Evolutionary conservation across 2,797 vertebrate genomes (phyloP), one percentile per base, ranked within the genome.

Genomic region (Sebastes steindachneri): DNA sequence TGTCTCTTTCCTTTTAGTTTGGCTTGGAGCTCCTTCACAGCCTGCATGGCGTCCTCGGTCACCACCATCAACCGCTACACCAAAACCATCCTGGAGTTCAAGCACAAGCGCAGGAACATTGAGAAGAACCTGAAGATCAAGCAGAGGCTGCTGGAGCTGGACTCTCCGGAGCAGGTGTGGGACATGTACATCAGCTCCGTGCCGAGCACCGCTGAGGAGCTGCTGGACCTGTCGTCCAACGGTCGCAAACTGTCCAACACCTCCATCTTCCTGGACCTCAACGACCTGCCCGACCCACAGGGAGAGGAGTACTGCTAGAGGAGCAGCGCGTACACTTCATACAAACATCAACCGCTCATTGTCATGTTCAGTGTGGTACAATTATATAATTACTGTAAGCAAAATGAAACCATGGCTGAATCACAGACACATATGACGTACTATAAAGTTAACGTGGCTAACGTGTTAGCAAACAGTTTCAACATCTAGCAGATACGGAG

Each of bases 21-120:
- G 60, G 97, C 97, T 0, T 99, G 98, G 97, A 95, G 96, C 65
- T 99, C 98, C 23, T 99, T 98, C 35, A 96, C 97, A 0, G 96
- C 97, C 86, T 99, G 97, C 85, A 98, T 98, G 98, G 96, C 96
- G 0, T 97, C 97, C 15, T 97, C 97, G 0, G 97, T 98, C 85
- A 97, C 95, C 25, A 97, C 96, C 54, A 96, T 97, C 87, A 98
- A 98, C 95, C 96, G 96, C 87, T 98, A 99, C 68, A 97, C 97
- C 8, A 96, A 97, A 94, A 96, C 97, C 73, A 96, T 95, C 86
- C 83, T 97, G 92, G 97, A 97, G 91, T 97, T 98, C 93, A 98
- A 98, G 93, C 97, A 97, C 95, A 97, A 96, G 91, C 95, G 96
- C 45, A 94, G 96, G 89, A 97, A 93, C 84, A 95, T 98, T 68